Base-by-base conservation (phyloP, 2,888 invertebrate genomes). In the Scaeva pyrastri region DNA sequence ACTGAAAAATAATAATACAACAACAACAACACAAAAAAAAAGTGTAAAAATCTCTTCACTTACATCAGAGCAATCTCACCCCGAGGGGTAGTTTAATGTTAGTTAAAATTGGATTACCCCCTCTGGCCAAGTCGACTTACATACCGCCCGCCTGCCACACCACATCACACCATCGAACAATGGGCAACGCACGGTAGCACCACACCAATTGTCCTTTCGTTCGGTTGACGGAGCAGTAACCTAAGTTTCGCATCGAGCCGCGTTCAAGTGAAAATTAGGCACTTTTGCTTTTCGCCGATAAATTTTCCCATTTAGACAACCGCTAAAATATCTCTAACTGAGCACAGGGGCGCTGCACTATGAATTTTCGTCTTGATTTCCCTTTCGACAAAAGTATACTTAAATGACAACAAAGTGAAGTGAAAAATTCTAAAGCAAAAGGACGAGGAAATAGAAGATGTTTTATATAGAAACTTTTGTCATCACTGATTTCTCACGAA, bases 91-190 rank as follows among this genome's bases (percentile, higher is more conserved):
- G 86, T 84, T 84, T 79, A 84, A 74, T 84, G 84, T 84, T 84
- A 84, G 84, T 86, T 86, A 86, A 86, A 86, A 86, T 86, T 86
- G 86, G 86, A 86, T 86, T 86, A 86, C 86, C 74, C 64, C 79
- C 78, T 45, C 48, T 39, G 36, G 60, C 26, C 56, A 14, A 50
- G 12, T 31, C 31, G 8, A 31, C 31, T 31, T 31, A 31, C 31
- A 31, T 31, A 2, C 31, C 31, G 5, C 31, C 31, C 31, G 31
- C 31, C 31, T 31, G 55, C 16, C 26, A 11, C 16, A 23, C 48
- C 21, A 16, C 12, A 31, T n/a, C 50, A 5, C 21, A 41, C 16
- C 50, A 0, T 16, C 60, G n/a, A n/a, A n/a, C n/a, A n/a, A 62
- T 12, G 12, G 45, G 31, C 43, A 31, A 5, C 8, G 31, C 1